phyloP scores from a whole-genome alignment of 2,113 vertebrate genomes.

The Malurus alboscapulatus region DNA sequence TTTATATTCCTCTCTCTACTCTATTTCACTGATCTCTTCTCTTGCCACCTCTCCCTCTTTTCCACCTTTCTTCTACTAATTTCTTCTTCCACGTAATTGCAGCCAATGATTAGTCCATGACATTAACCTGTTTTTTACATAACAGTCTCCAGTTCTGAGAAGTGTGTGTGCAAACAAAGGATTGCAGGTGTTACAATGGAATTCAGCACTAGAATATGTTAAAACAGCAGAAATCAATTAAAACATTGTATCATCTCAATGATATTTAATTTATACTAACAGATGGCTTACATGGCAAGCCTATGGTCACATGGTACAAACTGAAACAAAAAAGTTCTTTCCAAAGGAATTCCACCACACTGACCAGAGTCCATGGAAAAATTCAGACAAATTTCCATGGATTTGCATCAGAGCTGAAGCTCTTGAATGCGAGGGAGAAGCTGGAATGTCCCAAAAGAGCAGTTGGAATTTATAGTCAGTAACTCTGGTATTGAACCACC shows the following conservation, averaged over 20 bases:
- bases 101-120: background rate
- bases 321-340: background rate
- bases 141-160: background rate
- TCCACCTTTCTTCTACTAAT: background rate
- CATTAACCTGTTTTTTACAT: background rate
- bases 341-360: background rate
- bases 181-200: background rate
- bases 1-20: background rate
- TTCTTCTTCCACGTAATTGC: background rate
- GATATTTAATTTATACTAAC: background rate
- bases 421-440: background rate
- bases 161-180: background rate
- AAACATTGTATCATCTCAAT: background rate
- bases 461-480: conserved; percentile 1
- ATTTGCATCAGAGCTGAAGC: background rate
- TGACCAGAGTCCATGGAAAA: background rate
- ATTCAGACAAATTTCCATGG: background rate
- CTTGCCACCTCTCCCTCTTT: background rate
- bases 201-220: background rate
- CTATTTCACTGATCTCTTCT: background rate
- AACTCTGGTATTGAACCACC: conserved; percentile 31
- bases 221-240: background rate
- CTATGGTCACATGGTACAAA: rapidly evolving
- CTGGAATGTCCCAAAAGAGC: conserved; percentile 3
- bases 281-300: background rate